Evolutionary conservation across 2,888 invertebrate species (phyloP).

Genomic region (Teleiodes luculella): DNA sequence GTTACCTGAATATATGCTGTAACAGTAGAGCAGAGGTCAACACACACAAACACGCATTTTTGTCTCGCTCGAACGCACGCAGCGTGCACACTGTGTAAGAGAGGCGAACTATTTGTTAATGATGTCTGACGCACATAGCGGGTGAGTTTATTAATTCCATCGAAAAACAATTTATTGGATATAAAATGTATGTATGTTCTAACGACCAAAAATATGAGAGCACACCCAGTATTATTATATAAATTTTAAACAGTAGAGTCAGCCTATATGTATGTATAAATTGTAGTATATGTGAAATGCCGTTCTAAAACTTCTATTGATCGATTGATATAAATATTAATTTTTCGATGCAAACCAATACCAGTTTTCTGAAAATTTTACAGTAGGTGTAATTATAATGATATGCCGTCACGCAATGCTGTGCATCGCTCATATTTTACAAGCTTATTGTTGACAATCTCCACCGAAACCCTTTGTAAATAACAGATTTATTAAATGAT

Average conservation of each 20-base stretch:
- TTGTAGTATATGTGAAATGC: too few relatives aligned
- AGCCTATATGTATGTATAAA: background rate
- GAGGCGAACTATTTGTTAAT: background rate
- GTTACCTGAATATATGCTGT: background rate
- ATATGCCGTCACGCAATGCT: slow-evolving; percentile 3
- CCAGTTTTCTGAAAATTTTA: background rate
- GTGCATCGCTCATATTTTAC: slow-evolving; percentile 3
- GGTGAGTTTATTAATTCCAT: background rate
- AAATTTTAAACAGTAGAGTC: background rate
- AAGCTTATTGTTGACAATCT: slow-evolving; percentile 51
- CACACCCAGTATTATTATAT: background rate
- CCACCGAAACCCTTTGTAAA: slow-evolving; percentile 75
- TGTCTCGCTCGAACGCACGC: background rate
- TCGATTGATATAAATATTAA: background rate
- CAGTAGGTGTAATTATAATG: background rate
- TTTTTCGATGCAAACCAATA: background rate
- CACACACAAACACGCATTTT: background rate
- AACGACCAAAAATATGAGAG: too few relatives aligned
- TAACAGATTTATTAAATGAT: slow-evolving; percentile 72
- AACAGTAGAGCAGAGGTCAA: slow-evolving; percentile 10
- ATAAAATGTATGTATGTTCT: background rate
- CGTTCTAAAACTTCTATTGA: background rate
- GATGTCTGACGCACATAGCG: background rate
- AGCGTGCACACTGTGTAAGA: background rate
- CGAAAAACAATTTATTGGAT: too few relatives aligned